phyloP scores from a whole-genome alignment of 2,888 invertebrate species.

The Synanthedon myopaeformis region DNA sequence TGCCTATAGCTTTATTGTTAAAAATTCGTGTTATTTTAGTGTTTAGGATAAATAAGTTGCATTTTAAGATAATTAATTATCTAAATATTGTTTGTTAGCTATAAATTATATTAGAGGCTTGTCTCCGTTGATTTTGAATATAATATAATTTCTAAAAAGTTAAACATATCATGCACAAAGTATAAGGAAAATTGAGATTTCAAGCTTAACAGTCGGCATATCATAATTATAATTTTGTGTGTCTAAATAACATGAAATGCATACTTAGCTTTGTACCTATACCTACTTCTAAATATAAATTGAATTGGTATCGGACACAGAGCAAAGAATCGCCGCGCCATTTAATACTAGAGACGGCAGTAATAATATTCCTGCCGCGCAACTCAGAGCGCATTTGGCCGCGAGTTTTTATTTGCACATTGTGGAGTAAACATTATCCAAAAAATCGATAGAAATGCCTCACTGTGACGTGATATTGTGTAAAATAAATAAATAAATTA shows the following conservation, averaged over 20 bases:
- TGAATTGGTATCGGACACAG: no score
- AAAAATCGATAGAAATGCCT: no score
- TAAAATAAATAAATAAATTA: no score
- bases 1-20: not conserved
- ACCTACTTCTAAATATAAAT: conserved; percentile 4
- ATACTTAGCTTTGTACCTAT: conserved; percentile 8
- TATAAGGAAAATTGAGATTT: conserved; percentile 12
- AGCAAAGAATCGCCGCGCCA: no score
- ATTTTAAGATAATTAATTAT: not conserved
- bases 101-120: not conserved
- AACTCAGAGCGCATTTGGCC: no score
- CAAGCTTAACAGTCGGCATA: conserved; percentile 46
- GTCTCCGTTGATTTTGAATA: not conserved
- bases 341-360: no score
- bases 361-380: no score
- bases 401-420: no score
- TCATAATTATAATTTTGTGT: conserved; percentile 30
- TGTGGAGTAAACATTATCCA: no score
- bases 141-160: not conserved
- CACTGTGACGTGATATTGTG: no score
- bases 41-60: not conserved
- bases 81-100: not conserved
- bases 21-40: not conserved
- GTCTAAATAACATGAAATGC: conserved; percentile 12
- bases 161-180: conserved; percentile 62